A percentile compares a stretch with the other conserved stretches of the same genome.
Conservation (phyloP, 2,888 invertebrate genomes). For the Dynastes tityus region DNA sequence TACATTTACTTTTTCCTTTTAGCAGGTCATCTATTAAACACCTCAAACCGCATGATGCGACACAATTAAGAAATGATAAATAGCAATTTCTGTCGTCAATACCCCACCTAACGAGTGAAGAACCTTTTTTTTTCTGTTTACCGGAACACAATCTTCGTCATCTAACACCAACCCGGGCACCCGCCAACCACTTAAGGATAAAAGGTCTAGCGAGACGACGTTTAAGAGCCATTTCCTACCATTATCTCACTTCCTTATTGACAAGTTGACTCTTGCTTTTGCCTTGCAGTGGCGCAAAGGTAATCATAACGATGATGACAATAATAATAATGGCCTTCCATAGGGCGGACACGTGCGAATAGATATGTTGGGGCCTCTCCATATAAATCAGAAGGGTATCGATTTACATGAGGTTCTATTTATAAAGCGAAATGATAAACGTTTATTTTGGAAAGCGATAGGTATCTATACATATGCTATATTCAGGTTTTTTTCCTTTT, state of each 20-base stretch:
- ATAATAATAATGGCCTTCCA: constrained; percentile 2
- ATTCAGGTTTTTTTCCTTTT: not conserved
- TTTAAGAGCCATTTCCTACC: constrained; percentile 58
- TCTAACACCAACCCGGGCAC: not conserved
- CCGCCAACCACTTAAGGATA: constrained; percentile 41
- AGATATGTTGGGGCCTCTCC: not conserved
- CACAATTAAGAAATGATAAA: constrained; percentile 1
- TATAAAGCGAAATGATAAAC: constrained; percentile 2
- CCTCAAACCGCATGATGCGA: too few relatives aligned
- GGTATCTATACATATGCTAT: too few relatives aligned
- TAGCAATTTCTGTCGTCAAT: not conserved
- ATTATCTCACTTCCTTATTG: constrained; percentile 57
- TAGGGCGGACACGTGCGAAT: constrained; percentile 5
- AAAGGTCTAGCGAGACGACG: constrained; percentile 39
- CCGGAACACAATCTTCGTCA: constrained; percentile 8
- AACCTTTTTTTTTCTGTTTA: not conserved
- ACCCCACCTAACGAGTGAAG: too few relatives aligned
- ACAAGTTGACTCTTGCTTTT: constrained; percentile 4
- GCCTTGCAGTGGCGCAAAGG: not conserved
- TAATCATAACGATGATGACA: not conserved
- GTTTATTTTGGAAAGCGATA: constrained; percentile 18
- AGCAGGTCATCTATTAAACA: too few relatives aligned
- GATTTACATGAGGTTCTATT: constrained; percentile 19
- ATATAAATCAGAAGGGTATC: constrained; percentile 17
- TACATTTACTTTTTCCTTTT: too few relatives aligned